These are phyloP conservation scores for Lepidochitona cinerea DNA, from an alignment of 2,888 invertebrate species.

Conservation along the genomic window DNA sequence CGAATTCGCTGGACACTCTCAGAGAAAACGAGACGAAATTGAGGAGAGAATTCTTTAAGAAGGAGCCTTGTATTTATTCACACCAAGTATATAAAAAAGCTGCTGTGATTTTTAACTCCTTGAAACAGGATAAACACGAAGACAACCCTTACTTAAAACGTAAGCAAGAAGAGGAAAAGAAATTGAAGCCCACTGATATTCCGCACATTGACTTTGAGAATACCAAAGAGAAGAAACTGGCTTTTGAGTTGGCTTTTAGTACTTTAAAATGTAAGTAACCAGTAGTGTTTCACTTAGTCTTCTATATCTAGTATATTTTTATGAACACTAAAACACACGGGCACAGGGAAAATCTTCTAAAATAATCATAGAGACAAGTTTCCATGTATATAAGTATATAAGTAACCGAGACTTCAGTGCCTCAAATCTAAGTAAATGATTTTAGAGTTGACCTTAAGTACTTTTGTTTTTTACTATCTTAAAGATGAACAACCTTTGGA, in stretches of 20 bases:
- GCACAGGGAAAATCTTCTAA: too few species aligned
- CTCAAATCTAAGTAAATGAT: too few species aligned
- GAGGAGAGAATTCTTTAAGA: slow-evolving; percentile 43
- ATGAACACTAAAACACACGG: too few species aligned
- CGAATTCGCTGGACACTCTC: not conserved
- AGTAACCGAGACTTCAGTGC: too few species aligned
- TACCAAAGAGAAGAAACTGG: slow-evolving; percentile 56
- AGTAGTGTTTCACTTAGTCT: too few species aligned
- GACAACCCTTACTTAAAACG: slow-evolving; percentile 30
- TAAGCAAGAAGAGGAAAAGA: slow-evolving; percentile 24
- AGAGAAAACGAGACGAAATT: not conserved
- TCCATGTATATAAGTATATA: too few species aligned
- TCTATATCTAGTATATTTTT: too few species aligned
- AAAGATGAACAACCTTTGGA: too few species aligned
- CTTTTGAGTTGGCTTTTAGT: slow-evolving; percentile 61
- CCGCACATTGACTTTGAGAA: slow-evolving; percentile 44
- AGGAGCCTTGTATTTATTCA: slow-evolving; percentile 57
- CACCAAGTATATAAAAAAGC: slow-evolving; percentile 55
- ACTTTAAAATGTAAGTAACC: slow-evolving; percentile 66
- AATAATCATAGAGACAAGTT: too few species aligned
- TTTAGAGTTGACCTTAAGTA: too few species aligned
- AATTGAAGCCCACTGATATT: slow-evolving; percentile 34
- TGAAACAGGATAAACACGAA: slow-evolving; percentile 45
- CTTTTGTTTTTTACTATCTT: too few species aligned
- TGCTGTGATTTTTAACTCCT: slow-evolving; percentile 51